A percentile compares a stretch with the other conserved stretches of the same genome.
Conservation (phyloP, 2,113 vertebrate species). For the Psittacula cyanocephala region DNA sequence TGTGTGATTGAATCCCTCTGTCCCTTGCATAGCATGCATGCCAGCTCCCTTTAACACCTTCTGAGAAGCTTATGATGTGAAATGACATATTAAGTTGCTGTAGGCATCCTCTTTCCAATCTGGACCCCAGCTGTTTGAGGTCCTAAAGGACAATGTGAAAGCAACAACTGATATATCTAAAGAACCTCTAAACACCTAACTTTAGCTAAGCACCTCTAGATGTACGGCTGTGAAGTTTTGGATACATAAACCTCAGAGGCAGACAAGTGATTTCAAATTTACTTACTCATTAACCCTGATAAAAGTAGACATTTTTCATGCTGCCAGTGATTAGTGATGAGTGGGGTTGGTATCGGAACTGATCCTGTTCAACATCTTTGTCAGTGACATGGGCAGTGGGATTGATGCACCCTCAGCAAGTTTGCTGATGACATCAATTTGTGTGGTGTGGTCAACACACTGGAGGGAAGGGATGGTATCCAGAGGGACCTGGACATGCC, state of each 20-base stretch:
- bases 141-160: not conserved
- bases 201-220: not conserved
- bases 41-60: conserved; percentile 54
- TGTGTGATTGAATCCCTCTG: conserved; percentile 49
- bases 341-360: not conserved
- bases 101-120: conserved; percentile 43
- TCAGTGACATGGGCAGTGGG: not conserved
- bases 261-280: not conserved
- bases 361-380: not conserved
- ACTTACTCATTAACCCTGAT: not conserved
- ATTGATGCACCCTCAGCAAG: not conserved
- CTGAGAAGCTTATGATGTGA: conserved; percentile 4
- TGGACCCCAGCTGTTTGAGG: conserved; percentile 52
- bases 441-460: not conserved
- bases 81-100: conserved; percentile 4
- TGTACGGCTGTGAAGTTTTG: not conserved
- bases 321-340: not conserved
- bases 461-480: not conserved
- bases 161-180: not conserved
- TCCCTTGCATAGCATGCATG: conserved; percentile 16
- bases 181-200: not conserved
- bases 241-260: not conserved
- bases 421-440: not conserved
- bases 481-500: not conserved
- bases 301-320: not conserved